Evolutionary conservation across 2,113 vertebrate species (phyloP).

Genomic region (Diadophis punctatus): DNA sequence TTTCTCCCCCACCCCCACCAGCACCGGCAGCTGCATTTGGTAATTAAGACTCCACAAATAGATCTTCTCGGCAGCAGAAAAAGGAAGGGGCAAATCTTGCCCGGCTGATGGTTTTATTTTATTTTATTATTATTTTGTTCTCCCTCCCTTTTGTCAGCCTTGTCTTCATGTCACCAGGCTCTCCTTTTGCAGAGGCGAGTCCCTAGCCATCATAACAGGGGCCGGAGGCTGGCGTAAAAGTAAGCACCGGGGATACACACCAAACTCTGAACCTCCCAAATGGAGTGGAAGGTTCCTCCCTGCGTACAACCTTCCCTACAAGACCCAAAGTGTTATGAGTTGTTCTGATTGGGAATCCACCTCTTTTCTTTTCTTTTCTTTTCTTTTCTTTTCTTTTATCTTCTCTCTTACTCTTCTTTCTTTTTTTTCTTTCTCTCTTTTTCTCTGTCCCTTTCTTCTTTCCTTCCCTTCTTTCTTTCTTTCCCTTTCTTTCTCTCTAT

Average conservation of each 20-base stretch:
- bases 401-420: not conserved
- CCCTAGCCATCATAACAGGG: accelerated
- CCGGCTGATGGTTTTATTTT: conserved; percentile 5
- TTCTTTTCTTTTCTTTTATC: too few relatives aligned
- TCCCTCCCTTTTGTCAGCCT: conserved; percentile 5
- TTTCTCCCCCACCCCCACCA: not conserved
- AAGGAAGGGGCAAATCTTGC: conserved; percentile 56
- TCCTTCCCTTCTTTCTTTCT: too few relatives aligned
- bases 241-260: accelerated
- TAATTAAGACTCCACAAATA: conserved; percentile 66
- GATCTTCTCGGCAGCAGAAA: conserved; percentile 60
- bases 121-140: not conserved
- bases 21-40: conserved; percentile 48
- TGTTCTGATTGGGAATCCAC: not conserved
- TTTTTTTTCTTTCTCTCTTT: not conserved
- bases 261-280: accelerated
- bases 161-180: conserved; percentile 31
- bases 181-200: not conserved
- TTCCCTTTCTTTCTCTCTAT: too few relatives aligned
- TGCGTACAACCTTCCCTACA: accelerated
- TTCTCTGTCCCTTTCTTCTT: not conserved
- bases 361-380: not conserved
- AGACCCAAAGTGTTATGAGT: not conserved
- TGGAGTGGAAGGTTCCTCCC: not conserved
- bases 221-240: accelerated